Evolutionary conservation across 2,797 vertebrate genomes (phyloP).

Genomic region (Hippoglossus hippoglossus): DNA sequence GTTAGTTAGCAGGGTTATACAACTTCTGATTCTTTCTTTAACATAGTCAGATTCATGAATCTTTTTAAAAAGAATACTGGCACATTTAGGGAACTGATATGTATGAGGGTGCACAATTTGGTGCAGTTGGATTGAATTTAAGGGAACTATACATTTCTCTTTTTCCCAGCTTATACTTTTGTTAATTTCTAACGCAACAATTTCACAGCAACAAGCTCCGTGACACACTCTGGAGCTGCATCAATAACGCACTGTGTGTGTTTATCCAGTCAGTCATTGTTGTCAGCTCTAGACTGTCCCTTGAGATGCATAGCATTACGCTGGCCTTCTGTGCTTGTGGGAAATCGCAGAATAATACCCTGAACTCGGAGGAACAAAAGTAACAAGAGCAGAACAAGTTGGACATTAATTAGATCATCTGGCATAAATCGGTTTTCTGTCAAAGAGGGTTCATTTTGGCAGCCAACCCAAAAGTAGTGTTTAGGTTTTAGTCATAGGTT

Average conservation of each 20-base stretch:
- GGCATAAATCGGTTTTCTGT: neutral
- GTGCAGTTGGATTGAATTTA: too few relatives aligned
- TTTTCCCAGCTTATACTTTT: neutral
- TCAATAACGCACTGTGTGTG: neutral
- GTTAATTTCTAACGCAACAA: constrained; percentile 1
- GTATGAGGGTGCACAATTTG: too few relatives aligned
- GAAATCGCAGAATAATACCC: constrained; percentile 16
- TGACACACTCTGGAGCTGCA: constrained; percentile 1
- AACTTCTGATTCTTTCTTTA: too few relatives aligned
- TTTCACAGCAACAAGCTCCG: constrained; percentile 1
- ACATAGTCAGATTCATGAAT: too few relatives aligned
- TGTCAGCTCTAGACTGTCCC: neutral
- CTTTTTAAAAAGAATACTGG: too few relatives aligned
- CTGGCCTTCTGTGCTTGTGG: neutral
- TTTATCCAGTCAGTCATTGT: constrained; percentile 20
- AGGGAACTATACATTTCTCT: neutral
- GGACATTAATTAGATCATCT: neutral
- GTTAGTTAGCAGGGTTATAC: too few relatives aligned
- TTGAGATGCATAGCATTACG: constrained; percentile 9
- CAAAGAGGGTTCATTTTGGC: neutral
- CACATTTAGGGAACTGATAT: too few relatives aligned
- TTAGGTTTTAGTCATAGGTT: too few relatives aligned
- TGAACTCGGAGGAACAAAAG: neutral
- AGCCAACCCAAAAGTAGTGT: neutral
- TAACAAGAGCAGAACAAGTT: constrained; percentile 9